Percentiles rank a stretch among this genome's conserved stretches.
Evolutionary conservation across 2,797 vertebrate species (phyloP).

Genomic region (Psittacula echo): DNA sequence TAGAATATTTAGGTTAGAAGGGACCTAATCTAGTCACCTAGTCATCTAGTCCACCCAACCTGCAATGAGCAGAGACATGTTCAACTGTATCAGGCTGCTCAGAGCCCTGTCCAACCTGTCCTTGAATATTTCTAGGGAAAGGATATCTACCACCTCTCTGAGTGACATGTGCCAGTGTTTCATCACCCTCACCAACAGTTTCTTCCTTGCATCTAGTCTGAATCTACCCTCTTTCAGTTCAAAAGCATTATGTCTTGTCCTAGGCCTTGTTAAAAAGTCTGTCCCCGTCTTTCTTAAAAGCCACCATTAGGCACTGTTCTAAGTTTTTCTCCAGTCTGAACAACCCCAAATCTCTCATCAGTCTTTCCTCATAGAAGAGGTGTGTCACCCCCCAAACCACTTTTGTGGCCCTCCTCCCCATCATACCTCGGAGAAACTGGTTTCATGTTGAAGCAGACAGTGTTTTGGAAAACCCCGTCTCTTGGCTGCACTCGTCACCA

Average conservation of each 20-base stretch:
- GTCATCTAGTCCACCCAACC: accelerated
- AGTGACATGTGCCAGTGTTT: neutral
- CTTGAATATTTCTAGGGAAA: neutral
- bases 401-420: accelerated
- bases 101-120: neutral
- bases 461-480: neutral
- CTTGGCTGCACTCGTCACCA: neutral
- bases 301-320: accelerated
- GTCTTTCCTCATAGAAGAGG: accelerated
- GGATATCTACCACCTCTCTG: accelerated
- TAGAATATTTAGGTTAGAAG: neutral
- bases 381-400: accelerated
- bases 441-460: neutral
- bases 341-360: neutral
- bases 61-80: accelerated
- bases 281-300: neutral
- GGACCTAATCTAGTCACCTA: neutral
- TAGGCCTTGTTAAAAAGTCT: neutral
- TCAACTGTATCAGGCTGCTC: neutral
- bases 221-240: accelerated
- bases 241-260: accelerated
- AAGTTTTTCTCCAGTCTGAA: neutral
- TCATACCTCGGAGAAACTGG: neutral
- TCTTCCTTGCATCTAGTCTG: neutral
- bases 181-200: accelerated